These are phyloP conservation scores for Botia almorhae DNA, from an alignment of 2,797 vertebrate genomes.

Conservation along the genomic window DNA sequence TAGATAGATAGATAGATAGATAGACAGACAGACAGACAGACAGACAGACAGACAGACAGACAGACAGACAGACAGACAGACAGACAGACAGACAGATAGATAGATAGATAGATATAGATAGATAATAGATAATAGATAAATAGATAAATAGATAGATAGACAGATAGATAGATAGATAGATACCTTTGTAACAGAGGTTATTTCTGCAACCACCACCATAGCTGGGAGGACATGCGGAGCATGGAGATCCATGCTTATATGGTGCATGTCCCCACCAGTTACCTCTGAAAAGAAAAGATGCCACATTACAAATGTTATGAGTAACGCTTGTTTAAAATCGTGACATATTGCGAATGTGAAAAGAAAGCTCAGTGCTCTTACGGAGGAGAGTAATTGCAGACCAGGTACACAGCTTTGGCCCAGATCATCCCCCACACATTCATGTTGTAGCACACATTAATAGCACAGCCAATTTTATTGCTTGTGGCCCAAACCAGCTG, in stretches of 20 bases:
- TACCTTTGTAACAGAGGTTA: slow-evolving; percentile 96
- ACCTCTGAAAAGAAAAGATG: slow-evolving; percentile 76
- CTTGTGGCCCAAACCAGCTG: slow-evolving; percentile 98
- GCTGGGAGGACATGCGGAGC: slow-evolving; percentile 93
- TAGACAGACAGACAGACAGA: no score
- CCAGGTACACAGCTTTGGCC: slow-evolving; percentile 94
- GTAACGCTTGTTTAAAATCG: neutral
- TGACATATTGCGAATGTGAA: neutral
- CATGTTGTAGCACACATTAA: slow-evolving; percentile 98
- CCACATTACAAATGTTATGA: neutral
- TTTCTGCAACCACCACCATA: slow-evolving; percentile 94
- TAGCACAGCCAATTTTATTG: slow-evolving; percentile 93
- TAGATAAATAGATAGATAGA: no score
- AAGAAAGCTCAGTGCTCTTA: slow-evolving; percentile 71
- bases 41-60: no score
- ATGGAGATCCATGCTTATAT: slow-evolving; percentile 91
- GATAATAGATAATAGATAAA: no score
- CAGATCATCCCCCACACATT: slow-evolving; percentile 99
- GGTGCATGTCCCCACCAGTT: slow-evolving; percentile 99
- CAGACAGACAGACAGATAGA: no score
- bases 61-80: no score
- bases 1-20: no score
- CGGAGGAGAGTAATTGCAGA: slow-evolving; percentile 99
- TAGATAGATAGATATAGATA: no score
- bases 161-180: no score